Evolutionary conservation across 2,797 vertebrate species (phyloP), one percentile per base, ranked within the genome.

Genomic region (Sphenodon punctatus): DNA sequence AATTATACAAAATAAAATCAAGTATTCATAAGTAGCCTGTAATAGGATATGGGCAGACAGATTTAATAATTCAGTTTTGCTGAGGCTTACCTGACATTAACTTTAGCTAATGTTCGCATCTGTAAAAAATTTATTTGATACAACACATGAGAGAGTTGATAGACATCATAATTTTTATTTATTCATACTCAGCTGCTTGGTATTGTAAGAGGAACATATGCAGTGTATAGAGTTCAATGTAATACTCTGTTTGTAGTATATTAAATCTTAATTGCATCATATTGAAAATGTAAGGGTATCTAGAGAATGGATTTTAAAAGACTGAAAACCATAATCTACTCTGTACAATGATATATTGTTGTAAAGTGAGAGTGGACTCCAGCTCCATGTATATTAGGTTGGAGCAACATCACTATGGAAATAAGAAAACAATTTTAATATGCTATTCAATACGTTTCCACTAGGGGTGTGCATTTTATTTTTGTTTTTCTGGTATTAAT

Each of bases 61-160:
- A 97, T 98, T 99, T 96, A 98, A 98, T 98, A 97, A 98, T 98
- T 98, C 97, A 98, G 97, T 96, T 97, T 97, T 97, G 95, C 95
- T 89, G 90, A 93, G 95, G 93, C 96, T 97, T 97, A 96, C 95
- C 96, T 94, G 95, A 94, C 93, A 92, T 95, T 96, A 92, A 93
- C 96, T 96, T 96, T 97, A 97, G 95, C 96, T 96, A 96, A 95
- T 97, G 95, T 96, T 97, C 80, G 95, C 94, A 94, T 92, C 94
- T 95, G 95, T 97, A 95, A 98, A 98, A 98, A 96, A 97, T 96
- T 97, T 76, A 97, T 96, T 89, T 88, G 91, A 92, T 95, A 94
- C 93, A 95, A 95, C 94, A 92, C 92, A 67, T 67, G 71, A 96
- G 95, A 95, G 95, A 95, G 95, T 95, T 96, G 93, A 94, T 95